Percentiles rank a stretch among this genome's conserved stretches.
phyloP scores from a whole-genome alignment of 2,797 vertebrate species.

The Emydoidea blandingii region DNA sequence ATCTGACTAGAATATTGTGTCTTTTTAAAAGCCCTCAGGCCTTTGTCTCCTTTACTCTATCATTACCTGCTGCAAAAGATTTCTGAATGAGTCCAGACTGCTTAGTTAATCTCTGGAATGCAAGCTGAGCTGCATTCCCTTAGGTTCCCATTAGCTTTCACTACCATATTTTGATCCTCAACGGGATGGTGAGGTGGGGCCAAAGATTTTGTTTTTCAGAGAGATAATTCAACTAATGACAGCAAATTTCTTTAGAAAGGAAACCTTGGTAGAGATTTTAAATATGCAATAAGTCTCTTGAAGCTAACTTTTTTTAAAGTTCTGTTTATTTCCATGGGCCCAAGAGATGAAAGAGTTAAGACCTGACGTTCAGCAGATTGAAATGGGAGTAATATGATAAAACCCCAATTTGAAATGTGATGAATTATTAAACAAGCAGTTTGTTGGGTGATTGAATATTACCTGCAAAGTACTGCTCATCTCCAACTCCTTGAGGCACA shows the following conservation, averaged over 20 bases:
- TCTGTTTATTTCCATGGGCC: background rate
- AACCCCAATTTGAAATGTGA: conserved; percentile 63
- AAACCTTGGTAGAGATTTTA: background rate
- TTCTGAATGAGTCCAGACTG: conserved; percentile 2
- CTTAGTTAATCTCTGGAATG: background rate
- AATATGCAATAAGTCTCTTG: background rate
- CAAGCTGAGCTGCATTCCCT: conserved; percentile 21
- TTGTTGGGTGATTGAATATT: conserved; percentile 82
- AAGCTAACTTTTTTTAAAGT: background rate
- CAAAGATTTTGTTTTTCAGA: conserved; percentile 19
- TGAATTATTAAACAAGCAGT: conserved; percentile 82
- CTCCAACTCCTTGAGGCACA: conserved; percentile 74
- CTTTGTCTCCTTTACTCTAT: background rate
- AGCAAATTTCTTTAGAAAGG: conserved; percentile 38
- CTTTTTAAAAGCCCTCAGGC: conserved; percentile 9
- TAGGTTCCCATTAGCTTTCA: background rate
- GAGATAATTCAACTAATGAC: background rate
- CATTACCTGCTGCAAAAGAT: background rate
- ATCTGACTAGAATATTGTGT: background rate
- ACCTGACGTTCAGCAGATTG: conserved; percentile 55
- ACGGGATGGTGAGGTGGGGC: background rate
- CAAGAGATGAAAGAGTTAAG: conserved; percentile 42
- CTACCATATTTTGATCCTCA: background rate
- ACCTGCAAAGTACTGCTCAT: conserved; percentile 77
- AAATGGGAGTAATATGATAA: conserved; percentile 59